These are phyloP conservation scores for Baryphthengus martii DNA, from an alignment of 2,113 vertebrate genomes.

Conservation along the genomic window DNA sequence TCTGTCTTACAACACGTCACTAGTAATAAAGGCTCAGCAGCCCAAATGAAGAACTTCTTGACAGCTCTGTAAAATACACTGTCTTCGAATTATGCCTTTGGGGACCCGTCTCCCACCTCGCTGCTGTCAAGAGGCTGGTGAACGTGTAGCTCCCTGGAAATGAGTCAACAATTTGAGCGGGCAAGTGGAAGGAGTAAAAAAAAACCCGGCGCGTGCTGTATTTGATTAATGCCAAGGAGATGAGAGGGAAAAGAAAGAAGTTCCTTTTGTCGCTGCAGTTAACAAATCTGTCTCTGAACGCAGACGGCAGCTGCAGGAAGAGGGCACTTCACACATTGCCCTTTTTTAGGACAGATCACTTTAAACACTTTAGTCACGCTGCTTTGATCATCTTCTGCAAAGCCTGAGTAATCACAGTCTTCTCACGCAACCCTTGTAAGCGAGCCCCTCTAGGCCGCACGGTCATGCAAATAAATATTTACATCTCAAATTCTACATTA, in stretches of 20 bases:
- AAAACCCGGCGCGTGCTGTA: background rate
- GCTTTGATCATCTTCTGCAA: slow-evolving; percentile 37
- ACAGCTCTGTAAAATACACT: slow-evolving; percentile 60
- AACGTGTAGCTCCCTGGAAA: slow-evolving; percentile 46
- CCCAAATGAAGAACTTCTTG: slow-evolving; percentile 60
- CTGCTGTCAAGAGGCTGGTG: slow-evolving; percentile 49
- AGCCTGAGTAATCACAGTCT: slow-evolving; percentile 1
- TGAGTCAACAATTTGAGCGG: slow-evolving; percentile 37
- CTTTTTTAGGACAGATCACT: slow-evolving; percentile 46
- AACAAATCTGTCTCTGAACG: slow-evolving; percentile 42
- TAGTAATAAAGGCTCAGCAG: slow-evolving; percentile 48
- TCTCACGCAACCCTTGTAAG: slow-evolving; percentile 32
- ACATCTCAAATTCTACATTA: slow-evolving; percentile 7
- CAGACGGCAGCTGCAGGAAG: slow-evolving; percentile 48
- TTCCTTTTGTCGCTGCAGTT: slow-evolving; percentile 26
- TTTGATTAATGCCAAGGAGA: background rate
- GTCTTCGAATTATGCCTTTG: slow-evolving; percentile 49
- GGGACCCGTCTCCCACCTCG: slow-evolving; percentile 45
- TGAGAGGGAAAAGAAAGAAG: background rate
- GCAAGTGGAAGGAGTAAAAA: slow-evolving; percentile 50
- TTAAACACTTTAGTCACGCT: slow-evolving; percentile 40
- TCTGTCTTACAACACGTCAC: slow-evolving; percentile 20
- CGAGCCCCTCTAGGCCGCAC: background rate
- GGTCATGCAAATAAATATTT: slow-evolving; percentile 58
- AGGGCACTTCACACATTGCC: slow-evolving; percentile 21